Base-by-base conservation (phyloP, 2,888 invertebrate genomes). In the Anarsia innoxiella region DNA sequence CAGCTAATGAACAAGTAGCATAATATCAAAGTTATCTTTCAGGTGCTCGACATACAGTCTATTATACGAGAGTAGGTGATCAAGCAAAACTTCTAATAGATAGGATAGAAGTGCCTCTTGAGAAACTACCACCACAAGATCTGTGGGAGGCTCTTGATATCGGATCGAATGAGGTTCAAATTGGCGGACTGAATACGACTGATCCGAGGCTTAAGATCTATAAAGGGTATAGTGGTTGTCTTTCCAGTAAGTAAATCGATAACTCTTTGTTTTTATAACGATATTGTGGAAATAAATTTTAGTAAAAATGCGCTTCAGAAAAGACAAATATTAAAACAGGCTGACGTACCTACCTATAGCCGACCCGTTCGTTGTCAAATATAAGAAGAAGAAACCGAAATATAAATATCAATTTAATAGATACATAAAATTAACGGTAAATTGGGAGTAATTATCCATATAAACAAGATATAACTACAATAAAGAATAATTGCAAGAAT, bases 201-300 rank as follows among this genome's bases (percentile, higher is more conserved):
- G 94, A 95, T 65, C 91, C 92, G 2, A 87, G 94, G 46, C 90
- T 95, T 53, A 90, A 90, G 42, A 91, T 92, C 41, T 95, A 93
- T 62, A 94, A 93, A 61, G 93, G 93, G 50, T 96, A 95, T 70
- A 93, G 92, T 57, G 95, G 96, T 38, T 96, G 96, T 69, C 84
- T 96, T 44, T 95, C 95, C 45, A 96, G 95, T 95, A 77, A 89
- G 91, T 88, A 35, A 6, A 13, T n/a, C n/a, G n/a, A n/a, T n/a
- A n/a, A n/a, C n/a, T n/a, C n/a, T n/a, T n/a, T n/a, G n/a, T n/a
- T n/a, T n/a, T n/a, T n/a, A n/a, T n/a, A n/a, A n/a, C n/a, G n/a
- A n/a, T n/a, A n/a, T n/a, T n/a, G n/a, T n/a, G n/a, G n/a, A n/a
- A n/a, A n/a, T n/a, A n/a, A n/a, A n/a, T n/a, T n/a, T n/a, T n/a